phyloP scores from a whole-genome alignment of 92 coral and sea anemone genomes.

The Paramuricea clavata region DNA sequence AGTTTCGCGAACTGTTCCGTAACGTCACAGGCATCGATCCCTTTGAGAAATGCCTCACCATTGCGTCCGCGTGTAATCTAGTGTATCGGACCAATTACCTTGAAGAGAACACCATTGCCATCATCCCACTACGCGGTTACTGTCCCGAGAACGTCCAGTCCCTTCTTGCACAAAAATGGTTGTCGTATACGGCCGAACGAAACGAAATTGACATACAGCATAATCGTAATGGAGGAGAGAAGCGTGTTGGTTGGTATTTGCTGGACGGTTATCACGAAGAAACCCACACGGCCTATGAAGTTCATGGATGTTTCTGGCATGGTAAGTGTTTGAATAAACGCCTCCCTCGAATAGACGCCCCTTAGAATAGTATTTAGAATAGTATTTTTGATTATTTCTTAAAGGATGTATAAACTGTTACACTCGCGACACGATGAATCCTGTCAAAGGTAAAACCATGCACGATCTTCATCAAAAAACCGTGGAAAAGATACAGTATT shows the following conservation, averaged over 20 bases:
- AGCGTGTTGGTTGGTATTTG: conserved; percentile 22
- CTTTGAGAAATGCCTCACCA: conserved; percentile 53
- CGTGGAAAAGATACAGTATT: neutral
- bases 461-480: conserved; percentile 56
- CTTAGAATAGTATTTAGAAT: no score
- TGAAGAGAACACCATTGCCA: conserved; percentile 52
- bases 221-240: conserved; percentile 52
- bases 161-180: conserved; percentile 49
- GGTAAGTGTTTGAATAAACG: no score
- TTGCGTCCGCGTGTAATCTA: conserved; percentile 51
- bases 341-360: no score
- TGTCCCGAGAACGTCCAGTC: conserved; percentile 47
- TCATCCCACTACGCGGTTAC: conserved; percentile 64
- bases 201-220: conserved; percentile 35
- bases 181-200: neutral
- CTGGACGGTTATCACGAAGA: conserved; percentile 57
- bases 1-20: neutral
- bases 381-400: no score
- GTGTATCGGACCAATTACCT: conserved; percentile 26
- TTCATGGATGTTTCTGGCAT: conserved; percentile 36
- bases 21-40: no score
- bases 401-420: conserved; percentile 33
- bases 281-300: conserved; percentile 39
- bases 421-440: conserved; percentile 22
- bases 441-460: conserved; percentile 39